A percentile compares a stretch with the other conserved stretches of the same genome.
Conservation (phyloP, 1,140 invertebrate genomes). For the Bombus impatiens region DNA sequence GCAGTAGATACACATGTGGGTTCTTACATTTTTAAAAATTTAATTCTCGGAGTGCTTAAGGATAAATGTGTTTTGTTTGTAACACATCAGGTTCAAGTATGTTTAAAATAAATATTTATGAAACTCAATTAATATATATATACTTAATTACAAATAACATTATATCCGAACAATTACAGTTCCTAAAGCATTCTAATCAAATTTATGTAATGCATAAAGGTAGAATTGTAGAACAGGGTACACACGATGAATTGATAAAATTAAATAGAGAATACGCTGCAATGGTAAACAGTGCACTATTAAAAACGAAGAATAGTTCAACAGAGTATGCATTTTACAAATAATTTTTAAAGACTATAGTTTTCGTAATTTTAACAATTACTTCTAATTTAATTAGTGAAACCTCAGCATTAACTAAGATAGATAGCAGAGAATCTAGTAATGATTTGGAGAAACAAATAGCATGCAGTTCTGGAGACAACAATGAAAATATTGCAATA, state of each 20-base stretch:
- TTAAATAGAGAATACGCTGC: slow-evolving; percentile 85
- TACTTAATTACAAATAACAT: background rate
- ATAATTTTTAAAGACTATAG: background rate
- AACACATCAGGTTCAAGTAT: slow-evolving; percentile 85
- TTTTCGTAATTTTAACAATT: background rate
- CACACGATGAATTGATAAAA: slow-evolving; percentile 85
- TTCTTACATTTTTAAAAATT: slow-evolving; percentile 85
- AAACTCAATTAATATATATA: background rate
- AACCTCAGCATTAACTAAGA: background rate
- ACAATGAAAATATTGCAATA: background rate
- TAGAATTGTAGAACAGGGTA: slow-evolving; percentile 86
- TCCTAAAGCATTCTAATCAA: slow-evolving; percentile 84
- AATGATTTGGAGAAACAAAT: slow-evolving; percentile 1
- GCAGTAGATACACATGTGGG: slow-evolving; percentile 86
- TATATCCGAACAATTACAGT: slow-evolving; percentile 75
- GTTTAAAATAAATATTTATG: slow-evolving; percentile 25
- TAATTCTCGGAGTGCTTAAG: slow-evolving; percentile 83
- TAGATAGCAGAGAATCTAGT: background rate
- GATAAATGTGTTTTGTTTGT: slow-evolving; percentile 88
- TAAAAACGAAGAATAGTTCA: slow-evolving; percentile 31
- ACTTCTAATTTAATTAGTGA: slow-evolving; percentile 15
- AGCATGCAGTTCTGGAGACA: background rate
- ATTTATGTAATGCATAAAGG: slow-evolving; percentile 86
- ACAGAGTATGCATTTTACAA: slow-evolving; percentile 14
- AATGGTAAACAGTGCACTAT: slow-evolving; percentile 63